phyloP scores from a whole-genome alignment of 1,140 invertebrate species.

The Phocides pigmalion region DNA sequence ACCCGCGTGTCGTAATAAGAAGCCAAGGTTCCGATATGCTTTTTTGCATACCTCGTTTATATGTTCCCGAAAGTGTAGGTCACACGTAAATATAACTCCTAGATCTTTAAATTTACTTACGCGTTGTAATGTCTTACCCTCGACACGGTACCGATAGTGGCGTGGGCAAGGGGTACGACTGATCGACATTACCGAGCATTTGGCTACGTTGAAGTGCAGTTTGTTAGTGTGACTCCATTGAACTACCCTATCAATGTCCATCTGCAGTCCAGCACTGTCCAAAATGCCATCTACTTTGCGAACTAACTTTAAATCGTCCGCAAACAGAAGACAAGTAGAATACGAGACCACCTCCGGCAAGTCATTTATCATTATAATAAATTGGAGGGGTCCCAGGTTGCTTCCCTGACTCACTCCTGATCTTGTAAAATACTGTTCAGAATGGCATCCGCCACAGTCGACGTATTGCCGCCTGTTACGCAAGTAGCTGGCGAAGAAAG shows the following conservation, averaged over 20 bases:
- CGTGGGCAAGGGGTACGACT: no score
- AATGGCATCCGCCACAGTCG: neutral
- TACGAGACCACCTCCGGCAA: neutral
- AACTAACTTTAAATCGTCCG: no score
- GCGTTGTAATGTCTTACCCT: neutral
- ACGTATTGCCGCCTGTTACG: neutral
- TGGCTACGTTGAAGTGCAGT: no score
- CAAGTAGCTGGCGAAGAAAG: neutral
- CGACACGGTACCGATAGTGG: no score
- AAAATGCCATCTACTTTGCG: no score
- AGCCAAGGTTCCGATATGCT: conserved; percentile 15
- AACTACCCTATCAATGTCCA: no score
- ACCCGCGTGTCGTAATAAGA: conserved; percentile 20
- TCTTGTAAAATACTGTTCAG: no score
- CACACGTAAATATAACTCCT: conserved; percentile 3
- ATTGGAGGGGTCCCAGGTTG: neutral
- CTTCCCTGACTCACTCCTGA: neutral
- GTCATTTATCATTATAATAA: conserved; percentile 4
- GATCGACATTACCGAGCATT: no score
- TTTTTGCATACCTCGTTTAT: conserved; percentile 15
- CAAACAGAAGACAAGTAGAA: no score
- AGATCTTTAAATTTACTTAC: conserved; percentile 25
- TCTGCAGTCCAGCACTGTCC: no score
- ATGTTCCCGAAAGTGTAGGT: conserved; percentile 27
- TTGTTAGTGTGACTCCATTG: no score